These are phyloP conservation scores for Pyrrhosoma nymphula DNA, from an alignment of 2,888 invertebrate genomes.

Conservation along the genomic window DNA sequence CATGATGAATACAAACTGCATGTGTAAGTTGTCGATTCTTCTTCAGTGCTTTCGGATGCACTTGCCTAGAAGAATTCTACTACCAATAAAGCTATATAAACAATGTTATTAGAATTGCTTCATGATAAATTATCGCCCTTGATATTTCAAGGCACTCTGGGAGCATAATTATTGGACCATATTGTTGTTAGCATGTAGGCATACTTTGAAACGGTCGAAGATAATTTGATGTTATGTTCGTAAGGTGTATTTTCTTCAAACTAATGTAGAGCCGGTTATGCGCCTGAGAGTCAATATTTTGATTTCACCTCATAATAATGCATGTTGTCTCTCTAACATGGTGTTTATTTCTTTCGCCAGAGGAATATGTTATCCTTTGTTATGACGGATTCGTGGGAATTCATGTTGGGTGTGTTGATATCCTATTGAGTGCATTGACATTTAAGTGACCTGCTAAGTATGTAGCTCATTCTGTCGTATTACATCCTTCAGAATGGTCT, in stretches of 20 bases:
- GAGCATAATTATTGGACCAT: background rate
- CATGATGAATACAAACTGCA: slow-evolving; percentile 31
- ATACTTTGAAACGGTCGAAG: background rate
- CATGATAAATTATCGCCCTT: background rate
- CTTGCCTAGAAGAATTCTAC: background rate
- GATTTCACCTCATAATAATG: background rate
- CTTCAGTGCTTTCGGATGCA: background rate
- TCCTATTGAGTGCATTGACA: no score
- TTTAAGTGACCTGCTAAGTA: no score
- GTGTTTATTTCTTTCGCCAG: background rate
- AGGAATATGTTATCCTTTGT: background rate
- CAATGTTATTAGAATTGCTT: background rate
- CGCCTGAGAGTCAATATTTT: background rate
- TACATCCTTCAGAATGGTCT: no score
- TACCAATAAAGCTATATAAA: background rate
- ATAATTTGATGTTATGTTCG: background rate
- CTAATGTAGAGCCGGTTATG: background rate
- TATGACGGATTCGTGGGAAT: background rate
- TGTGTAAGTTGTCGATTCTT: slow-evolving; percentile 46
- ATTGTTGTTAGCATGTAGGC: background rate
- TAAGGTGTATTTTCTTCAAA: background rate
- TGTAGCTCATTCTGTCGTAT: no score
- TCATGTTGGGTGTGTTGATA: no score
- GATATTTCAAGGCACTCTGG: background rate
- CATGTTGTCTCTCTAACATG: background rate